Evolutionary conservation across 2,888 invertebrate species (phyloP), one percentile per base, ranked within the genome.

Genomic region (Andrena trimmerana): DNA sequence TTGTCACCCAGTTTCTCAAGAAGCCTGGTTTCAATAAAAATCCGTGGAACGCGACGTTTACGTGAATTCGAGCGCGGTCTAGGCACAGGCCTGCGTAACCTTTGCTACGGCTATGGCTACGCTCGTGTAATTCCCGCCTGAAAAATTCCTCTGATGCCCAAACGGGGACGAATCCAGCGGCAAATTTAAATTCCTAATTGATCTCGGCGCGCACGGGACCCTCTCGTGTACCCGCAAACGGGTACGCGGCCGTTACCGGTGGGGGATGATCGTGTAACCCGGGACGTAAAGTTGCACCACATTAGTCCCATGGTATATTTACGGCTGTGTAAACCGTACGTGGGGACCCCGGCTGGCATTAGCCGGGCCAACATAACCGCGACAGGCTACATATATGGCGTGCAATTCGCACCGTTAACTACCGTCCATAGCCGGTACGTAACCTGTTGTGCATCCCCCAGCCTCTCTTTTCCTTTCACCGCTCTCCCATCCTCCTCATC

Each of bases 301-400:
- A 92, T 92, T 93, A 92, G 90, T 90, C 90, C 86, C 89, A 62
- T 54, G 84, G 88, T 91, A 90, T 93, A 92, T 93, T 92, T 93
- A 92, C 90, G 88, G 89, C 88, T 86, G 73, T 86, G 83, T 83
- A 87, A 84, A 83, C 77, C 73, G 72, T 73, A 85, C 68, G 79
- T 33, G 81, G 73, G 69, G 62, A 70, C 80, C 60, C 71, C 57
- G 68, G 72, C 75, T 75, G 83, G 84, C 89, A 87, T 89, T 90
- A 90, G 88, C 82, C 83, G 85, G 86, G 74, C 83, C 89, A 85
- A 85, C 85, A 86, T 88, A 86, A 90, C 84, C 84, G 83, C 87
- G 84, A 89, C 88, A 85, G 86, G 78, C 70, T 84, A 86, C 90
- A 83, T 90, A 90, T 86, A 91, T 87, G 90, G 89, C 82, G 84